Evolutionary conservation across 2,888 invertebrate species (phyloP), one percentile per base, ranked within the genome.

Genomic region (Drymonia ruficornis): DNA sequence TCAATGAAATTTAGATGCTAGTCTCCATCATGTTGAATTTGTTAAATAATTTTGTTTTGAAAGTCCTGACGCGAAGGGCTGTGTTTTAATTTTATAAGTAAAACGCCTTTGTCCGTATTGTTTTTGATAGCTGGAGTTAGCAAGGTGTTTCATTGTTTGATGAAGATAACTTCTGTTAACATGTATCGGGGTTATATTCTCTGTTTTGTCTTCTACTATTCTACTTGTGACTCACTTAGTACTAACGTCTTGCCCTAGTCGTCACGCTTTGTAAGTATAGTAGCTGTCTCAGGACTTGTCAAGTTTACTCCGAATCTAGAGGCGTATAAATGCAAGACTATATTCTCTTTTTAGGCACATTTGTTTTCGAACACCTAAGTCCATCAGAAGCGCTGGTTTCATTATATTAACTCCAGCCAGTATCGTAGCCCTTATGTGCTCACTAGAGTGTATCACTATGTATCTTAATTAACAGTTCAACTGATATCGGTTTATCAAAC

Each of bases 221-320:
- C n/a, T n/a, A n/a, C 23, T 7, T 36, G 36, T 36, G 36, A 36
- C n/a, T 36, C n/a, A 36, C 36, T 36, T 36, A n/a, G 4, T 4
- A n/a, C 36, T 13, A 36, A 36, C n/a, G 36, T 40, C 40, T 5
- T 40, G 40, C 40, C 16, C 40, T 16, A 40, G 40, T 40, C 40
- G 40, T 40, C 16, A 40, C 40, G 40, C 40, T 38, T 12, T 36
- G 36, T n/a, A 36, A 36, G 36, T n/a, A 16, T 40, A 16, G 16
- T 16, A 16, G 1, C 9, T 40, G 11, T 40, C 16, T 16, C 16
- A 16, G 40, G 16, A 11, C 16, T 40, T 16, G n/a, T n/a, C n/a
- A n/a, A 5, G 16, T 16, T n/a, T n/a, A 40, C 36, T n/a, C 5
- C n/a, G n/a, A 36, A 12, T 11, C 12, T 23, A n/a, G n/a, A n/a